Conservation (phyloP, 2,113 vertebrate genomes). For the Aix galericulata region DNA sequence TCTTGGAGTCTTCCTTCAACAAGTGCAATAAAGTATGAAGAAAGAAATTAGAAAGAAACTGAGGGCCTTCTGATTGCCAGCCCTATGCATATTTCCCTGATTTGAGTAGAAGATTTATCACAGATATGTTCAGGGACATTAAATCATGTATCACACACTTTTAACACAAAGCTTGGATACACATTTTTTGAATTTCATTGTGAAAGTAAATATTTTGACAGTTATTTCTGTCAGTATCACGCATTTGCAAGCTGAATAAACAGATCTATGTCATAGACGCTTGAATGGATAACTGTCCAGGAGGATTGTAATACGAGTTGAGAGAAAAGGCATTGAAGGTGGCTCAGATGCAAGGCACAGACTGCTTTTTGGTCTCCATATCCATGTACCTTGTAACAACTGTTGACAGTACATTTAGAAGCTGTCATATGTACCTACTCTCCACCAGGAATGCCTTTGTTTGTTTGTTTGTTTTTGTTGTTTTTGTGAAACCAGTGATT, state of each 20-base stretch:
- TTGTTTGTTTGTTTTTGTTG: neutral
- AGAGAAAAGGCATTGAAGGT: neutral
- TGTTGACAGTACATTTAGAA: neutral
- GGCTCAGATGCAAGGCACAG: neutral
- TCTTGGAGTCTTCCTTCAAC: neutral
- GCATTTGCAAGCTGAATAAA: slow-evolving; percentile 14
- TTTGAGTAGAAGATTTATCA: neutral
- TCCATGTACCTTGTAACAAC: neutral
- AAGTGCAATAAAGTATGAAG: neutral
- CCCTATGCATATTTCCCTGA: neutral
- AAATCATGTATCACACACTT: neutral
- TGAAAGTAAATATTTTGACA: slow-evolving; percentile 29
- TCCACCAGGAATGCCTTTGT: neutral
- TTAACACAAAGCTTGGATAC: neutral
- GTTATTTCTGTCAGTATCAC: neutral
- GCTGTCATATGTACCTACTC: neutral
- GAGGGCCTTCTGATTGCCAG: neutral
- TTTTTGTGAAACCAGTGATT: neutral
- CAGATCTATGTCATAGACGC: neutral
- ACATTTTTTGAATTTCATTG: neutral
- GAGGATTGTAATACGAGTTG: neutral
- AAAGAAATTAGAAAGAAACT: neutral
- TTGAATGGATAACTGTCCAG: neutral
- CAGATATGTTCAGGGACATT: neutral
- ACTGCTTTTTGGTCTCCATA: neutral